A percentile compares a stretch with the other conserved stretches of the same genome.
These are phyloP conservation scores for Cyrtodaria siliqua DNA, from an alignment of 2,888 invertebrate species.

Conservation along the genomic window DNA sequence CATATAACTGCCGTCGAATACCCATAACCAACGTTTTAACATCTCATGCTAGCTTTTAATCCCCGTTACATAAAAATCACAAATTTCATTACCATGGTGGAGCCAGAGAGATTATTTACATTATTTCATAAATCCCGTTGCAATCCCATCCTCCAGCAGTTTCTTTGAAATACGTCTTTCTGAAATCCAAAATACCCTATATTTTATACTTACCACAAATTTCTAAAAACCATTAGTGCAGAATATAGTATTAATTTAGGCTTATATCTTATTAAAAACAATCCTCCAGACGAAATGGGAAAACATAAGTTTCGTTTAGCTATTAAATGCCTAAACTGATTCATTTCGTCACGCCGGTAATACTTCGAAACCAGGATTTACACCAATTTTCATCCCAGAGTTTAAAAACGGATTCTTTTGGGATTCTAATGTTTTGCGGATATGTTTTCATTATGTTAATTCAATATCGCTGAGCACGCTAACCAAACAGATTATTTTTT, in stretches of 20 bases:
- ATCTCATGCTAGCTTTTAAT: constrained; percentile 34
- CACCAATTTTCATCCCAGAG: constrained; percentile 42
- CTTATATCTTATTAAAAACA: constrained; percentile 46
- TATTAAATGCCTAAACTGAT: constrained; percentile 41
- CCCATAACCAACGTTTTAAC: constrained; percentile 28
- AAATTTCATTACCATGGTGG: constrained; percentile 50
- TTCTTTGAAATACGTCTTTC: constrained; percentile 59
- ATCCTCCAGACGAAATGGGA: constrained; percentile 27
- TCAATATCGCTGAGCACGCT: too few relatives aligned
- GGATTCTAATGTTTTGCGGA: neutral
- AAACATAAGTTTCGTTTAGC: constrained; percentile 36
- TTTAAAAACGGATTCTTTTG: constrained; percentile 40
- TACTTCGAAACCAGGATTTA: constrained; percentile 44
- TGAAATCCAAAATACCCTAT: constrained; percentile 47
- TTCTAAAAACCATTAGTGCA: constrained; percentile 34
- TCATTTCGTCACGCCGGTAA: constrained; percentile 49
- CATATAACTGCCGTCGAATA: neutral
- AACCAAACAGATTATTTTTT: too few relatives aligned
- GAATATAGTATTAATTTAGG: constrained; percentile 47
- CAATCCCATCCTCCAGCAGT: constrained; percentile 35
- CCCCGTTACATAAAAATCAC: constrained; percentile 56
- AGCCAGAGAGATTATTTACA: constrained; percentile 53
- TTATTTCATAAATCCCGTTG: constrained; percentile 39
- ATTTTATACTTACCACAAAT: constrained; percentile 40
- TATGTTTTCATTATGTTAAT: too few relatives aligned